These are phyloP conservation scores for Danaus chrysippus DNA, from an alignment of 2,888 invertebrate species.

Conservation along the genomic window DNA sequence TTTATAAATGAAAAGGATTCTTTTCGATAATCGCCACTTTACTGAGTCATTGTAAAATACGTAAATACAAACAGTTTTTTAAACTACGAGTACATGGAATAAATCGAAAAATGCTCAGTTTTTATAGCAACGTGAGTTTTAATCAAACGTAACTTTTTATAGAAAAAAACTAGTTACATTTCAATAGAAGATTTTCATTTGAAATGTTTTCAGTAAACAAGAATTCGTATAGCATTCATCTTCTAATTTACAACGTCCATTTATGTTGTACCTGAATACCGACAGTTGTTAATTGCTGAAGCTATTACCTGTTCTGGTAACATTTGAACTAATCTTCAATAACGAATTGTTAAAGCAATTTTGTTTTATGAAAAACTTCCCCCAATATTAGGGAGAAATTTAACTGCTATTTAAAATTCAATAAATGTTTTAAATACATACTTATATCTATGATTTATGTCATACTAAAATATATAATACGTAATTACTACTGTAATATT, in stretches of 20 bases:
- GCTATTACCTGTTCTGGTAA: conserved; percentile 11
- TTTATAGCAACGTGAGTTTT: background rate
- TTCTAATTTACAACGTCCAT: background rate
- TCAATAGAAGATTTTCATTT: background rate
- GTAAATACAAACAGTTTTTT: background rate
- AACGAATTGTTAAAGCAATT: background rate
- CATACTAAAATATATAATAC: too few species aligned
- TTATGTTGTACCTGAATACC: background rate
- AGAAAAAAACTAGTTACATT: background rate
- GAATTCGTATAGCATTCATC: conserved; percentile 1
- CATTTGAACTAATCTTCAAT: background rate
- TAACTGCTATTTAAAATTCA: too few species aligned
- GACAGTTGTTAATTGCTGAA: conserved; percentile 17
- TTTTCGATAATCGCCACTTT: background rate
- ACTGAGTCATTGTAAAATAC: background rate
- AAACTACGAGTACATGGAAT: background rate
- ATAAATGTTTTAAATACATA: too few species aligned
- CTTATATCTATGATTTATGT: too few species aligned
- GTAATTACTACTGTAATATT: too few species aligned
- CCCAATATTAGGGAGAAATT: too few species aligned
- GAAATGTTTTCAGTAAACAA: conserved; percentile 2
- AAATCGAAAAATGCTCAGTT: background rate
- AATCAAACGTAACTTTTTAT: background rate
- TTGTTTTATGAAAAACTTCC: background rate
- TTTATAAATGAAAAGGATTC: background rate